A percentile compares a stretch with the other conserved stretches of the same genome.
phyloP scores from a whole-genome alignment of 2,888 invertebrate species.

The Cataglyphis cursor region DNA sequence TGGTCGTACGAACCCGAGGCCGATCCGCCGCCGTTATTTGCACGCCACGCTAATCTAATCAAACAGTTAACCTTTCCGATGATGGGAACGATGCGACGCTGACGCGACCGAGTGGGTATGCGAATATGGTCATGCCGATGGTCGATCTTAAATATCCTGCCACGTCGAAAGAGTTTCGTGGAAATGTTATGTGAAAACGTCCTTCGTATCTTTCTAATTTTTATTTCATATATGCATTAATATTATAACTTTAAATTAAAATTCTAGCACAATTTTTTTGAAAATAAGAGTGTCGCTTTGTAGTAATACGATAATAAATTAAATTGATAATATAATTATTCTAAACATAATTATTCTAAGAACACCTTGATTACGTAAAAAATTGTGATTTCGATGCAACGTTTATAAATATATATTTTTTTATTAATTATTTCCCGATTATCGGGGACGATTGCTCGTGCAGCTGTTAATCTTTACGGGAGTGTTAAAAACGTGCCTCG shows the following conservation, averaged over 20 bases:
- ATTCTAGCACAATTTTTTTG: not conserved
- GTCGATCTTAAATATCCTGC: conserved; percentile 21
- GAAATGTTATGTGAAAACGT: not conserved
- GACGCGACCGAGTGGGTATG: conserved; percentile 24
- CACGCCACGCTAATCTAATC: conserved; percentile 40
- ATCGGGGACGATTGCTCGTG: conserved; percentile 1
- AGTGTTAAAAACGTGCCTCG: conserved; percentile 21
- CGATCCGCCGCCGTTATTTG: conserved; percentile 33
- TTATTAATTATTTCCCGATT: not conserved
- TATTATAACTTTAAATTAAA: not conserved
- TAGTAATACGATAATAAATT: not conserved
- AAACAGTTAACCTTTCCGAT: conserved; percentile 41
- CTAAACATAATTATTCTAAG: not conserved
- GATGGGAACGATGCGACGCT: conserved; percentile 31
- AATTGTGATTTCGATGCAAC: conserved; percentile 25
- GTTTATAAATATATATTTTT: not conserved
- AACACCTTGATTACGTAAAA: not conserved
- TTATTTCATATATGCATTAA: not conserved
- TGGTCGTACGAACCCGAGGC: not conserved
- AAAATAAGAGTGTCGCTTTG: not conserved
- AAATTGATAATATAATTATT: not conserved
- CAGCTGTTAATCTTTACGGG: conserved; percentile 21
- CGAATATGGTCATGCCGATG: not conserved
- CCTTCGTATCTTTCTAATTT: not conserved
- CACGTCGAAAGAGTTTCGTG: not conserved